These are phyloP conservation scores for Drosophila ogumai DNA, from an alignment of 1,140 invertebrate species.

Conservation along the genomic window DNA sequence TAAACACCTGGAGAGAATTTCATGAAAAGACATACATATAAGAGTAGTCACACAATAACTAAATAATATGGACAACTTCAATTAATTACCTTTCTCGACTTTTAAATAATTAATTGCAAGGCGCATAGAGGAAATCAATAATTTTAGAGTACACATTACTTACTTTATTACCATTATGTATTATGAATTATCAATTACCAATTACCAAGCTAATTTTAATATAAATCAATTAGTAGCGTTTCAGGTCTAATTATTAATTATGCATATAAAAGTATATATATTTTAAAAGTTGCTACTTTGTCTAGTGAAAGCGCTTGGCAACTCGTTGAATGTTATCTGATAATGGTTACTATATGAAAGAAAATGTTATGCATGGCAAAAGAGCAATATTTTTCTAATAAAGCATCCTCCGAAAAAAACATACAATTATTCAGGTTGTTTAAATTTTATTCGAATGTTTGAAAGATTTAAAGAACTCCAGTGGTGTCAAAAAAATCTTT, in stretches of 20 bases:
- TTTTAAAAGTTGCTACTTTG: slow-evolving; percentile 48
- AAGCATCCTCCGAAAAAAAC: slow-evolving; percentile 45
- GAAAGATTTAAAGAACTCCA: neutral
- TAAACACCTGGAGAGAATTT: slow-evolving; percentile 80
- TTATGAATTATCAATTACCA: slow-evolving; percentile 47
- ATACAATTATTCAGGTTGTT: neutral
- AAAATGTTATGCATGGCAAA: slow-evolving; percentile 74
- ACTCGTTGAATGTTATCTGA: slow-evolving; percentile 70
- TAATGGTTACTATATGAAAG: slow-evolving; percentile 65
- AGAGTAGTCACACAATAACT: slow-evolving; percentile 63
- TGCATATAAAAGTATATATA: slow-evolving; percentile 32
- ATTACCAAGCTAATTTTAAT: slow-evolving; percentile 48
- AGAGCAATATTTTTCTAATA: slow-evolving; percentile 83
- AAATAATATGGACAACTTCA: slow-evolving; percentile 39
- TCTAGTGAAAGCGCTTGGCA: slow-evolving; percentile 53
- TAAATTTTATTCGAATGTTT: neutral
- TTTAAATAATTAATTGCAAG: slow-evolving; percentile 21
- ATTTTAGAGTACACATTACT: slow-evolving; percentile 55
- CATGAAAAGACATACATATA: slow-evolving; percentile 73
- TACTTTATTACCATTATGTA: slow-evolving; percentile 74
- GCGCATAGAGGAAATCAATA: slow-evolving; percentile 44
- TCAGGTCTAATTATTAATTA: slow-evolving; percentile 44
- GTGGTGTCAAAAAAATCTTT: no score
- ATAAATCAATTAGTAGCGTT: slow-evolving; percentile 55
- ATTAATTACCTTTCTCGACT: slow-evolving; percentile 35